Conservation (phyloP, 2,888 invertebrate species). For the Xestoiulus laeticollis region DNA sequence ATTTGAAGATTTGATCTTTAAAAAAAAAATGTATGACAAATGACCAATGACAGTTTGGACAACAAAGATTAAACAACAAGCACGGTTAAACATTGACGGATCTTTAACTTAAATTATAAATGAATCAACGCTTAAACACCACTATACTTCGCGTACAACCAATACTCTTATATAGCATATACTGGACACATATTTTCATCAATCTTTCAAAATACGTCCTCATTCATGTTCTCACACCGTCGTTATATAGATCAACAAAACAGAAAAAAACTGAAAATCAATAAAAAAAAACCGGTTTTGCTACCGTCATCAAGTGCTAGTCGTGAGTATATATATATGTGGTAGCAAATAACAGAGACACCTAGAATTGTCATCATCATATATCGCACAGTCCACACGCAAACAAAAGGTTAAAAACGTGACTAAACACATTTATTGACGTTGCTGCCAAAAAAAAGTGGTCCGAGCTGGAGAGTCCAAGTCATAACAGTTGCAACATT, state of each 20-base stretch:
- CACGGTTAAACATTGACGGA: not conserved
- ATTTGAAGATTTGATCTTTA: not conserved
- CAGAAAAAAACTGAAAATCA: not conserved
- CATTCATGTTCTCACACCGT: not conserved
- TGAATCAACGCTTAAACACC: not conserved
- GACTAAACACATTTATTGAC: not conserved
- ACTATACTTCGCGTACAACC: not conserved
- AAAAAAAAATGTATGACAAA: not conserved
- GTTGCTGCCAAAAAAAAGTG: not conserved
- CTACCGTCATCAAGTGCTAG: not conserved
- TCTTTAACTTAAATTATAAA: not conserved
- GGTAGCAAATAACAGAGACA: not conserved
- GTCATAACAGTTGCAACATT: not conserved
- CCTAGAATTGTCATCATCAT: not conserved
- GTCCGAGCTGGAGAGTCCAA: not conserved
- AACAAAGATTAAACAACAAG: not conserved
- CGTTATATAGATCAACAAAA: constrained; percentile 12
- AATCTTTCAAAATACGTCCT: not conserved
- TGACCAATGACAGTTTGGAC: not conserved
- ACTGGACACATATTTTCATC: constrained; percentile 11
- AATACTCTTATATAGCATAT: not conserved
- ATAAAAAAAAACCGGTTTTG: not conserved
- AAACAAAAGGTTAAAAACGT: constrained; percentile 5
- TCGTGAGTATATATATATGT: not conserved
- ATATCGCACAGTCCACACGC: not conserved